A percentile compares a stretch with the other conserved stretches of the same genome.
Evolutionary conservation across 2,797 vertebrate species (phyloP).

Genomic region (Rhabdophis nuchalis): DNA sequence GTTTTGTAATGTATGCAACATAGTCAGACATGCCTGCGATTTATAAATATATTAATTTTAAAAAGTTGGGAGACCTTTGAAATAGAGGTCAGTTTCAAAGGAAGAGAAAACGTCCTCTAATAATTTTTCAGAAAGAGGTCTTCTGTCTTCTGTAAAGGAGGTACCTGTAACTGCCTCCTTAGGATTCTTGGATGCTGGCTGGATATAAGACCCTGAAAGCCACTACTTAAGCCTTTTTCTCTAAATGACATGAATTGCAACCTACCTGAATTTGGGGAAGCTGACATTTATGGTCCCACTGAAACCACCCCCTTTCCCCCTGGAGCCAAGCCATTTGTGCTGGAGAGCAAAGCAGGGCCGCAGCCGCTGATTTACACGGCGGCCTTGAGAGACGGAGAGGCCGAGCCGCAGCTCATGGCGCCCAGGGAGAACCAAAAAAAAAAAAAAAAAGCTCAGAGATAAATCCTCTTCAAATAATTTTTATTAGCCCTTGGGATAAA

Average conservation of each 20-base stretch:
- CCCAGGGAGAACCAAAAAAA: background rate
- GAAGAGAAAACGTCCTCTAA: background rate
- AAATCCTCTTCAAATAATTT: background rate
- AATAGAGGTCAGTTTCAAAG: background rate
- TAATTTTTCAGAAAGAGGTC: background rate
- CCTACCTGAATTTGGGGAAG: background rate
- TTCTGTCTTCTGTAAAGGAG: background rate
- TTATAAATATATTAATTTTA: background rate
- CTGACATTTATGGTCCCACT: background rate
- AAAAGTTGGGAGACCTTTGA: background rate
- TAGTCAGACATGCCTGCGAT: background rate
- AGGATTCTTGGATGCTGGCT: background rate
- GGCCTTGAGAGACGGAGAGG: constrained; percentile 7
- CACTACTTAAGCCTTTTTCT: background rate
- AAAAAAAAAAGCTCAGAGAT: background rate
- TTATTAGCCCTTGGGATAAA: constrained; percentile 28
- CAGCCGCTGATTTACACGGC: background rate
- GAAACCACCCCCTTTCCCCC: background rate
- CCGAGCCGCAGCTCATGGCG: background rate
- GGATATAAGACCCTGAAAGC: background rate
- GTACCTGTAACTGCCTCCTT: background rate
- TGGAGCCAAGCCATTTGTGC: background rate
- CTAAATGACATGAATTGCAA: background rate
- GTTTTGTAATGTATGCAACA: background rate
- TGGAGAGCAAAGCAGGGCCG: background rate